Evolutionary conservation across 2,888 invertebrate genomes (phyloP).

Genomic region (Ephialtes manifestator): DNA sequence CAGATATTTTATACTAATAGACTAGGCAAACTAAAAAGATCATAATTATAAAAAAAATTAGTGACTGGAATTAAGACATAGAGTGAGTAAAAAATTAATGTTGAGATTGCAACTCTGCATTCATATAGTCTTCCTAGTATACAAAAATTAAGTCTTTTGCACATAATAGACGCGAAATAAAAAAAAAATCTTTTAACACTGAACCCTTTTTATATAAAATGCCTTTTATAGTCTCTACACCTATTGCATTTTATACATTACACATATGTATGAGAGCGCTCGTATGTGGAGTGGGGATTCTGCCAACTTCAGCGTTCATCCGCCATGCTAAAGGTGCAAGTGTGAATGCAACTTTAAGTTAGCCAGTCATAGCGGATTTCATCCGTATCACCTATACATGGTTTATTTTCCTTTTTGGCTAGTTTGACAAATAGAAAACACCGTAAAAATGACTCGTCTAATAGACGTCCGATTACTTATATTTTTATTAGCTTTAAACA

Average conservation of each 20-base stretch:
- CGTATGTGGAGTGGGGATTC: background rate
- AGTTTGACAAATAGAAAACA: slow-evolving; percentile 60
- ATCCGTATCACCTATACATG: slow-evolving; percentile 43
- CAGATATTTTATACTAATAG: too few species aligned
- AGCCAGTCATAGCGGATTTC: slow-evolving; percentile 26
- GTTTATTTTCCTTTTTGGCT: slow-evolving; percentile 45
- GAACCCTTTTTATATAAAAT: too few species aligned
- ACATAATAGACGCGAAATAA: too few species aligned
- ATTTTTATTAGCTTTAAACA: slow-evolving; percentile 56
- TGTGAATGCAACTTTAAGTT: slow-evolving; percentile 18
- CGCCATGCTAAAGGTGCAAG: background rate
- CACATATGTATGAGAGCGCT: background rate
- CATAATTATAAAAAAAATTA: too few species aligned
- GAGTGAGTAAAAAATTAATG: too few species aligned
- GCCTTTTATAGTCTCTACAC: background rate
- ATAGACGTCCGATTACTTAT: slow-evolving; percentile 61
- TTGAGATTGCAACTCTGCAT: too few species aligned
- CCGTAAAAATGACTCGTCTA: slow-evolving; percentile 60
- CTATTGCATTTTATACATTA: background rate
- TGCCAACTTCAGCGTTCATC: background rate
- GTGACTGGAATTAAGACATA: too few species aligned
- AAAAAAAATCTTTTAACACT: too few species aligned
- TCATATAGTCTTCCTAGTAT: too few species aligned
- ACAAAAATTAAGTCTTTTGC: too few species aligned
- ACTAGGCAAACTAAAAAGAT: too few species aligned